Percentiles rank a stretch among this genome's conserved stretches.
These are phyloP conservation scores for Mechanitis mazaeus DNA, from an alignment of 2,888 invertebrate species.

Conservation along the genomic window DNA sequence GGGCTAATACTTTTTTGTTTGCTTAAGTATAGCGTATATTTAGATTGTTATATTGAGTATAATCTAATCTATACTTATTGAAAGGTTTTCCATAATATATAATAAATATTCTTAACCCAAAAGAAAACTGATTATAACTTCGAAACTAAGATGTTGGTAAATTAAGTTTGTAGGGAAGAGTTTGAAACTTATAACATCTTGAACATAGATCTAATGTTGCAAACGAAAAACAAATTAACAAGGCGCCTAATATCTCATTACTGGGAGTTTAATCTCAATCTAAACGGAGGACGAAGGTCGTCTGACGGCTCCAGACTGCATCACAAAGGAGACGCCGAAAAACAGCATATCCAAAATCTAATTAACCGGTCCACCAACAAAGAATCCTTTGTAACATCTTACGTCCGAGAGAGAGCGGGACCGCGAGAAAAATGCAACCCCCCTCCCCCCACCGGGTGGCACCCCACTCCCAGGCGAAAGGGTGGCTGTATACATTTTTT, in stretches of 20 bases:
- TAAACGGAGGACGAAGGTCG: constrained; percentile 12
- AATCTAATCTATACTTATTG: no score
- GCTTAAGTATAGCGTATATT: background rate
- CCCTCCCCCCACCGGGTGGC: constrained; percentile 36
- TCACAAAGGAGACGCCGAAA: constrained; percentile 30
- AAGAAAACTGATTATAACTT: background rate
- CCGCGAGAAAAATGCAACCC: constrained; percentile 65
- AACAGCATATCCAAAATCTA: constrained; percentile 41
- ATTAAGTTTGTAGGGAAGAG: background rate
- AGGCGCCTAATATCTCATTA: constrained; percentile 5
- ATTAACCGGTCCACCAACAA: constrained; percentile 55
- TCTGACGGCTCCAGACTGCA: constrained; percentile 7
- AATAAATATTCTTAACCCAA: background rate
- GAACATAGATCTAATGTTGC: background rate
- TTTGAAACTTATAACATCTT: constrained; percentile 2
- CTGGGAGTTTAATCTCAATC: background rate
- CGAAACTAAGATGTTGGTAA: background rate
- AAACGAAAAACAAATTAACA: background rate
- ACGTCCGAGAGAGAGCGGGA: constrained; percentile 58
- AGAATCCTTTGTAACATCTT: constrained; percentile 73
- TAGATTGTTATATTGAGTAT: no score
- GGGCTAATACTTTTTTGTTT: constrained; percentile 1
- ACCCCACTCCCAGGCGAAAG: constrained; percentile 40
- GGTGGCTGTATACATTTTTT: constrained; percentile 75
- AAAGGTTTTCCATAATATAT: no score